Base-by-base conservation (phyloP, 2,797 vertebrate genomes). In the Sebastes baramenuke region DNA sequence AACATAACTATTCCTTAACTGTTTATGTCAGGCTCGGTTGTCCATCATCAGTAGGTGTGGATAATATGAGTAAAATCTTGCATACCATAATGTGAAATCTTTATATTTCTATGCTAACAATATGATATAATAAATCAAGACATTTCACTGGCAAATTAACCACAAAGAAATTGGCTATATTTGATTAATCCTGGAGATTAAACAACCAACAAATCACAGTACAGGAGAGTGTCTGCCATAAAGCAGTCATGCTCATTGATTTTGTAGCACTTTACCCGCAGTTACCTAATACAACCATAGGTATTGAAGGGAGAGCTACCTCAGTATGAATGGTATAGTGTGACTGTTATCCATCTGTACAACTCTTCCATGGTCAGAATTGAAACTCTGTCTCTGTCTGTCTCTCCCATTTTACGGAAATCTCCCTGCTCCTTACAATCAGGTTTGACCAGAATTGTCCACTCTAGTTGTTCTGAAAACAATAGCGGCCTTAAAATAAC, bases 381-480 rank as follows among this genome's bases (percentile, higher is more conserved):
- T 22, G 56, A 61, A 61, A 55, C 1, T 27, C 30, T 4, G 34
- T 22, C 55, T 24, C 27, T 59, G 13, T 59, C n/a, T 2, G 29
- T 64, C 25, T 60, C 29, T 0, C 9, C 1, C 2, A 20, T 36
- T 73, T 30, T 55, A 58, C 32, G 0, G 2, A 1, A 5, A 22
- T 24, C 65, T 25, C 59, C 54, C 67, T 32, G 8, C 59, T 56
- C 8, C 18, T 46, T 58, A 32, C 38, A 61, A 62, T 58, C 38
- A 55, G 14, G 25, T 82, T 64, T 88, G 65, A 72, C 66, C n/a
- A 52, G 4, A 77, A 78, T 5, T 7, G 5, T 18, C 10, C 3
- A 3, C 46, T n/a, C 6, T 16, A 9, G 4, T 32, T 66, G 25
- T 70, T 66, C 13, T 67, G n/a, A 69, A 49, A 75, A 70, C 24